phyloP scores from a whole-genome alignment of 2,113 vertebrate species.

The Gobio gobio region DNA sequence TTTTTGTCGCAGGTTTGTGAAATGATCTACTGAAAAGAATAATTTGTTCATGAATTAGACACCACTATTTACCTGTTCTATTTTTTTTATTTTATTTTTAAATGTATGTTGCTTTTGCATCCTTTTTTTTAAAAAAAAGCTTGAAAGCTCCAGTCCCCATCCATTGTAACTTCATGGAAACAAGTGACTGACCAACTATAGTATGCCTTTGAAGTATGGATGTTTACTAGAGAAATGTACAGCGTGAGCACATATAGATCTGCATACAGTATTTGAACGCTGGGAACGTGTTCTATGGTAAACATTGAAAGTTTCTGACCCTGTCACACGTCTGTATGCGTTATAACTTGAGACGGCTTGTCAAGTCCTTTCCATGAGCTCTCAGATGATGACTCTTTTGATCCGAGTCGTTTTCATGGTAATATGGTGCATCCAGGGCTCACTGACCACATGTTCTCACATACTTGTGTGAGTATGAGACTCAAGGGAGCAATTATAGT shows the following conservation, averaged over 20 bases:
- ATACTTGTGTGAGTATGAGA: constrained; percentile 46
- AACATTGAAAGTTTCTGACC: constrained; percentile 19
- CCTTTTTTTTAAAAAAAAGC: no score
- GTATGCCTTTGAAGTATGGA: neutral
- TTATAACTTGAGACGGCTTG: constrained; percentile 63
- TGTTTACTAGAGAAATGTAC: neutral
- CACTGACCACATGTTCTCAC: constrained; percentile 53
- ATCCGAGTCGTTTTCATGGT: constrained; percentile 64
- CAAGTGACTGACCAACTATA: no score
- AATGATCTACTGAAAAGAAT: neutral
- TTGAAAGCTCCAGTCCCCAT: no score
- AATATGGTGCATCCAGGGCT: constrained; percentile 49
- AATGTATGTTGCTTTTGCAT: no score
- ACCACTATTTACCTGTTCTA: neutral
- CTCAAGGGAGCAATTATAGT: constrained; percentile 51
- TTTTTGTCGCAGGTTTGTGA: neutral
- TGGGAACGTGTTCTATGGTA: neutral
- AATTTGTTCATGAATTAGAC: neutral
- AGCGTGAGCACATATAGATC: neutral
- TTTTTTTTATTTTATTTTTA: no score
- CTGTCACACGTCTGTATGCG: constrained; percentile 43
- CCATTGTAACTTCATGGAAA: no score
- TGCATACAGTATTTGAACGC: neutral
- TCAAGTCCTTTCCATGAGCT: constrained; percentile 58
- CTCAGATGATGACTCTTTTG: constrained; percentile 56